Evolutionary conservation across 1,140 invertebrate genomes (phyloP).

Genomic region (Portunus trituberculatus): DNA sequence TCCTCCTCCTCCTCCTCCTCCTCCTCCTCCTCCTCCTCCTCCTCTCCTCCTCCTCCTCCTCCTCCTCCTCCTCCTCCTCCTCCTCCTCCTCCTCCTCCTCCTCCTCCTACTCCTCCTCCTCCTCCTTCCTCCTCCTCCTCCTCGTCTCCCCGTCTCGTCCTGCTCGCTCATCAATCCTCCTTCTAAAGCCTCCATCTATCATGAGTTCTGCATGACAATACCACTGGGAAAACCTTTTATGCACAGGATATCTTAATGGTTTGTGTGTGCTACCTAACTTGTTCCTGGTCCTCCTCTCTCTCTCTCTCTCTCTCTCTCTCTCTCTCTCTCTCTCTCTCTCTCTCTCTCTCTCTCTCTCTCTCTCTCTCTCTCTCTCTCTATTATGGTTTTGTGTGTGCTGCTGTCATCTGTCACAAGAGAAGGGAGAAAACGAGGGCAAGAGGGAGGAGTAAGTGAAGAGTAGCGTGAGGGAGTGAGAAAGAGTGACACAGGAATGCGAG

Average conservation of each 20-base stretch:
- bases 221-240: background rate
- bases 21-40: background rate
- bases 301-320: background rate
- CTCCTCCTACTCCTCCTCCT: background rate
- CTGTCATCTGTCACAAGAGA: background rate
- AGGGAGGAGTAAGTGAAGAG: background rate
- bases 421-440: background rate
- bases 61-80: background rate
- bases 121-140: background rate
- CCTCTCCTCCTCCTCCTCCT: background rate
- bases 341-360: background rate
- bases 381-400: too few species aligned
- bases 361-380: too few species aligned
- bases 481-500: background rate
- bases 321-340: background rate
- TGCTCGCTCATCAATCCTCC: background rate
- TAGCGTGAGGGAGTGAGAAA: background rate
- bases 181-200: background rate
- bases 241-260: slow-evolving; percentile 5
- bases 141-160: background rate
- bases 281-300: background rate
- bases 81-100: background rate
- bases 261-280: background rate
- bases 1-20: background rate
- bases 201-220: slow-evolving; percentile 22